Evolutionary conservation across 2,888 invertebrate genomes (phyloP).

Genomic region (Caenorhabditis angaria): DNA sequence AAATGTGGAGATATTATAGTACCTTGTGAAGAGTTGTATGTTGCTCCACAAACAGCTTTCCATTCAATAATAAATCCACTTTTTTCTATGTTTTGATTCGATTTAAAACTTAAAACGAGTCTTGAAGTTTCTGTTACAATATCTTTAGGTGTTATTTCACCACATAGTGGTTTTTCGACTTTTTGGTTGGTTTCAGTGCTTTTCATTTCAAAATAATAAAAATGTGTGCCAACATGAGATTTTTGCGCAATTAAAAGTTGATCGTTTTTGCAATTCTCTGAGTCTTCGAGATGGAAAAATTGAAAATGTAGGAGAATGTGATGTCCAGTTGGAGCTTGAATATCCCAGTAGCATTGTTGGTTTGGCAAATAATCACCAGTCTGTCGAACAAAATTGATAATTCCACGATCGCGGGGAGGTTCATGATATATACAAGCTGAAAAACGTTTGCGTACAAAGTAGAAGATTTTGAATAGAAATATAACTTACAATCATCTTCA

Average conservation of each 20-base stretch:
- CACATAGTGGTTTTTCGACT: conserved; percentile 52
- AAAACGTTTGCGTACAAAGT: no score
- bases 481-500: background rate
- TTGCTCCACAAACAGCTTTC: conserved; percentile 64
- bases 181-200: conserved; percentile 56
- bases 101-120: conserved; percentile 65
- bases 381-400: no score
- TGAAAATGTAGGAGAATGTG: conserved; percentile 57
- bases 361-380: conserved; percentile 56
- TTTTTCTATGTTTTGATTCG: conserved; percentile 51
- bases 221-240: conserved; percentile 64
- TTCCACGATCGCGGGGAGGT: conserved; percentile 56
- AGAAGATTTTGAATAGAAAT: no score
- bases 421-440: conserved; percentile 62
- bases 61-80: conserved; percentile 65
- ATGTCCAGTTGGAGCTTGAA: conserved; percentile 62
- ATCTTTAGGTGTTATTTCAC: conserved; percentile 49
- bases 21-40: conserved; percentile 59
- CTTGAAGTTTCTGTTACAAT: conserved; percentile 60
- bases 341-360: conserved; percentile 68
- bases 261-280: conserved; percentile 58
- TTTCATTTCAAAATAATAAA: conserved; percentile 65
- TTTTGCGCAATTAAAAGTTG: conserved; percentile 60
- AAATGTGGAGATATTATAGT: conserved; percentile 67
- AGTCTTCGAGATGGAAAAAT: conserved; percentile 58